Conservation (phyloP, 2,888 invertebrate genomes). For the Monochamus alternatus region DNA sequence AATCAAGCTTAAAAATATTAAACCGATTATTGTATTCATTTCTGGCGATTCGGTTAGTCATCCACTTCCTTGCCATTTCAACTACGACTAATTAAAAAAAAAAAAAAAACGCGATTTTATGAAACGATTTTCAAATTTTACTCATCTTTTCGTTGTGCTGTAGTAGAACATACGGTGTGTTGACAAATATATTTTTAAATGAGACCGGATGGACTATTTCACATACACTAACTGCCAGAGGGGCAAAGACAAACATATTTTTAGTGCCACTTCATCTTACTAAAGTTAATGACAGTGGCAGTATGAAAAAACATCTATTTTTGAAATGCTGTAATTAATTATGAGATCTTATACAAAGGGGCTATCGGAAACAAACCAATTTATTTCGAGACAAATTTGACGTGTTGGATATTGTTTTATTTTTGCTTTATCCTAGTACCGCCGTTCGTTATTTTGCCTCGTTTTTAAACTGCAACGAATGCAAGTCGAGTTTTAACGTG, state of each 20-base stretch:
- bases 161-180: neutral
- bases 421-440: too few relatives aligned
- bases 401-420: neutral
- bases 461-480: too few relatives aligned
- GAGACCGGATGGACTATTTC: conserved; percentile 31
- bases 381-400: conserved; percentile 11
- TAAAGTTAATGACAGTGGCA: conserved; percentile 24
- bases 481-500: too few relatives aligned
- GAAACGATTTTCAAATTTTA: neutral
- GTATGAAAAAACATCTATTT: conserved; percentile 25
- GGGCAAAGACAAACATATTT: conserved; percentile 28
- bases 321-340: conserved; percentile 21
- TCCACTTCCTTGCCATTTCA: neutral
- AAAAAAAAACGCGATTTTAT: neutral
- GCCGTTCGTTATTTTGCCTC: too few relatives aligned
- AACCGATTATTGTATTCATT: conserved; percentile 15
- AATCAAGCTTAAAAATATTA: conserved; percentile 28
- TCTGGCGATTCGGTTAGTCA: neutral
- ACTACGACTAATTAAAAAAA: neutral
- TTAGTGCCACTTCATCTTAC: conserved; percentile 28
- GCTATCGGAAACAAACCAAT: conserved; percentile 6
- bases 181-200: conserved; percentile 36
- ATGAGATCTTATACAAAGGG: neutral
- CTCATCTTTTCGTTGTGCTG: neutral
- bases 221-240: conserved; percentile 21